phyloP scores from a whole-genome alignment of 2,113 vertebrate species.

The Tiliqua scincoides region DNA sequence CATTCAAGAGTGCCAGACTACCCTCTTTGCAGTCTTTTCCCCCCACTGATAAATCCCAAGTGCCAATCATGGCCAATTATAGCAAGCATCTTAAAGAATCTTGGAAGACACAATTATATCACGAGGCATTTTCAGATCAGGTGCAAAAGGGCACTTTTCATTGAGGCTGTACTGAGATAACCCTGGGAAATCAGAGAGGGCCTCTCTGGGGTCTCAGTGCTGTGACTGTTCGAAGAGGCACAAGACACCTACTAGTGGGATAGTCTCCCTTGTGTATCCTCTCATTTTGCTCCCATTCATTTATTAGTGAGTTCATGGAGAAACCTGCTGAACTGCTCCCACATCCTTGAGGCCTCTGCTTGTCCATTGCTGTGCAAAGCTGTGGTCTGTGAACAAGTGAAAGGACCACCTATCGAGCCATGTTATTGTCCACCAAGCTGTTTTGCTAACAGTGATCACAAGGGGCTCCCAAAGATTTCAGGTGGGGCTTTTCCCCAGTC shows the following conservation, averaged over 20 bases:
- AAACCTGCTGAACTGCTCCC: not conserved
- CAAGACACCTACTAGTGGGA: not conserved
- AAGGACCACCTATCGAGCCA: no score
- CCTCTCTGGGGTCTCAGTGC: not conserved
- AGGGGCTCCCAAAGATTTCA: no score
- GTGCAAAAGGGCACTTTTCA: constrained; percentile 55
- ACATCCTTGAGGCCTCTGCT: not conserved
- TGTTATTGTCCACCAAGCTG: no score
- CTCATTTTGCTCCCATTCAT: not conserved
- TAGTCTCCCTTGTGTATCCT: not conserved
- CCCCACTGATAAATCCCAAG: constrained; percentile 47
- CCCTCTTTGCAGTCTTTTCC: constrained; percentile 48
- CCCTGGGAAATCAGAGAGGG: constrained; percentile 26
- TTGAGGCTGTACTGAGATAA: constrained; percentile 51
- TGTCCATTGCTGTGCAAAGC: not conserved
- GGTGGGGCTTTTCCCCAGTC: no score
- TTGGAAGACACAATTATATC: constrained; percentile 60
- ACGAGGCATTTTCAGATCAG: constrained; percentile 60
- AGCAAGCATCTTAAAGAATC: constrained; percentile 53
- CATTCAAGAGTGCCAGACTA: not conserved
- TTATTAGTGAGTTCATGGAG: no score
- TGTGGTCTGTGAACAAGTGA: no score
- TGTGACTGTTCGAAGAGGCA: constrained; percentile 30
- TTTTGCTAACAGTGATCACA: no score
- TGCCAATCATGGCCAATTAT: constrained; percentile 56